Conservation (phyloP, 2,113 vertebrate genomes). For the Nerophis lumbriciformis region DNA sequence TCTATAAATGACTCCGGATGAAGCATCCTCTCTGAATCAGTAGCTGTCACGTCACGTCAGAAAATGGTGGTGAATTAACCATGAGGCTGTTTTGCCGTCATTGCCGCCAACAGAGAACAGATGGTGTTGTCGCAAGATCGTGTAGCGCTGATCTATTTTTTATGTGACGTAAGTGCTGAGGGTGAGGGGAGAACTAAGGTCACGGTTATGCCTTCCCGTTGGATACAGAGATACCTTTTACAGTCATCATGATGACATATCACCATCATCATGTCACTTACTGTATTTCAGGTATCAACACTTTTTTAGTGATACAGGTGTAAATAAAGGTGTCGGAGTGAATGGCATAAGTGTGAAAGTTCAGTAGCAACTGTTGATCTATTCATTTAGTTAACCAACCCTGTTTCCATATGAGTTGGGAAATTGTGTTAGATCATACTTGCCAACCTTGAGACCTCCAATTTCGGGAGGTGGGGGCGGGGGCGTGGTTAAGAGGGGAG, state of each 20-base stretch:
- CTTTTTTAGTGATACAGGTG: too few species aligned
- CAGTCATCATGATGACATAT: neutral
- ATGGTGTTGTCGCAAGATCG: slow-evolving; percentile 49
- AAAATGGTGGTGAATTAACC: slow-evolving; percentile 43
- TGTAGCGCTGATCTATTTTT: slow-evolving; percentile 49
- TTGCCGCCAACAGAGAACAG: slow-evolving; percentile 38
- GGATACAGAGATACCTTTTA: slow-evolving; percentile 9
- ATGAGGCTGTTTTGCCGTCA: slow-evolving; percentile 42
- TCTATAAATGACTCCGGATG: slow-evolving; percentile 44
- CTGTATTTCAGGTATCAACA: too few species aligned
- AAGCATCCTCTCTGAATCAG: slow-evolving; percentile 29
- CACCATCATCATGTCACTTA: neutral
- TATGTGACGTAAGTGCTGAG: slow-evolving; percentile 45
- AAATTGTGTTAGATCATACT: too few species aligned
- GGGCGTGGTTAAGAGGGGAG: too few species aligned
- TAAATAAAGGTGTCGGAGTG: too few species aligned
- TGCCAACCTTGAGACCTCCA: too few species aligned
- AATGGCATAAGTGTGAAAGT: too few species aligned
- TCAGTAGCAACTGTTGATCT: too few species aligned
- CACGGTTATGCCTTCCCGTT: slow-evolving; percentile 9
- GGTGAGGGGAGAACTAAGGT: slow-evolving; percentile 21
- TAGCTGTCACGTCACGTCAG: slow-evolving; percentile 3
- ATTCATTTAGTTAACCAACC: too few species aligned
- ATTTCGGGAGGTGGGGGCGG: too few species aligned
- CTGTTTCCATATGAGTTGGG: too few species aligned